phyloP scores from a whole-genome alignment of 2,113 vertebrate genomes.

The Eupsittula cactorum region DNA sequence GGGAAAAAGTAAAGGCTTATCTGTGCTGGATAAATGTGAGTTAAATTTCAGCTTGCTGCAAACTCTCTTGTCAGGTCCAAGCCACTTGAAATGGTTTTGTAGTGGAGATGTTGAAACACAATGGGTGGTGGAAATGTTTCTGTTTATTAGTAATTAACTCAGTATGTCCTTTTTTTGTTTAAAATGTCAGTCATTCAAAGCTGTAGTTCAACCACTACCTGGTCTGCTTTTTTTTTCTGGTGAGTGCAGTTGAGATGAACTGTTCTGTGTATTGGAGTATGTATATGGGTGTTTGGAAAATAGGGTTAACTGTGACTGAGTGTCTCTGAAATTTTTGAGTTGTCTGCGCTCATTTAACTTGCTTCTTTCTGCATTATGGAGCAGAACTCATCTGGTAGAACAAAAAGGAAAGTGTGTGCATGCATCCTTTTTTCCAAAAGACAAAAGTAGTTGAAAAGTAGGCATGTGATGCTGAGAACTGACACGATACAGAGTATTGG shows the following conservation, averaged over 20 bases:
- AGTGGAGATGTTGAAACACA: conserved; percentile 38
- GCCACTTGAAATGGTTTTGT: conserved; percentile 37
- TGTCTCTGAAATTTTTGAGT: background rate
- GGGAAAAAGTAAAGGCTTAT: background rate
- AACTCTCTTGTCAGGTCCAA: background rate
- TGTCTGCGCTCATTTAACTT: background rate
- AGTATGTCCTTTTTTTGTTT: background rate
- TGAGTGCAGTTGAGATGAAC: background rate
- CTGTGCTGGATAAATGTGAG: background rate
- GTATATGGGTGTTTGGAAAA: background rate
- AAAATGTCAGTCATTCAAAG: background rate
- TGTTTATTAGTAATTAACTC: conserved; percentile 27
- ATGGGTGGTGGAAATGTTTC: conserved; percentile 31
- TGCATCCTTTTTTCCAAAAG: conserved; percentile 22
- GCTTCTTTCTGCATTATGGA: background rate
- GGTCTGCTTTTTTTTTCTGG: background rate
- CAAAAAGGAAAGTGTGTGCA: background rate
- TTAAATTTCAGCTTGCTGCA: background rate
- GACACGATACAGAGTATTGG: background rate
- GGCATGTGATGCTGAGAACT: background rate
- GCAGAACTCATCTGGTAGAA: background rate
- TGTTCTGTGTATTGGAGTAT: background rate
- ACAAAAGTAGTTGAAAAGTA: background rate
- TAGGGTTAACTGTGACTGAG: background rate
- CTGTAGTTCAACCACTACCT: background rate